phyloP scores from a whole-genome alignment of 2,888 invertebrate genomes.

The Mesopsocus fuscifrons region DNA sequence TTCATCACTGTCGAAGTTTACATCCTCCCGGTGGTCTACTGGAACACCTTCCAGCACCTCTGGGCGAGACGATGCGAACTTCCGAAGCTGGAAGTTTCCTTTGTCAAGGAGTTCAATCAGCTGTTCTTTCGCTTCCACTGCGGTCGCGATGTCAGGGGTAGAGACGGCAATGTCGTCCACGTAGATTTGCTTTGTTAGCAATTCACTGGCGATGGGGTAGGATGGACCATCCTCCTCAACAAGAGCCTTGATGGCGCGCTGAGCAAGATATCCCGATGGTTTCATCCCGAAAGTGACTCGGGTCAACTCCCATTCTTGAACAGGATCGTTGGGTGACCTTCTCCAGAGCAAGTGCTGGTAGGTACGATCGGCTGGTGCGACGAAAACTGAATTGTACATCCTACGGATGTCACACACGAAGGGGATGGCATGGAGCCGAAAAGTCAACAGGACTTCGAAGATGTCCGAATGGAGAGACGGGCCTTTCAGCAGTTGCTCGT shows the following conservation, averaged over 20 bases:
- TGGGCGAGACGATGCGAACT: slow-evolving; percentile 15
- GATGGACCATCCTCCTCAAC: too few species aligned
- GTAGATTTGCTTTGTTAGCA: slow-evolving; percentile 18
- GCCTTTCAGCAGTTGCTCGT: slow-evolving; percentile 20
- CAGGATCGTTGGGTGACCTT: slow-evolving; percentile 15
- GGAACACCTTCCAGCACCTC: background rate
- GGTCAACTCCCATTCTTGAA: slow-evolving; percentile 22
- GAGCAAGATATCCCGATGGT: slow-evolving; percentile 20
- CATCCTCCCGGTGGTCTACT: too few species aligned
- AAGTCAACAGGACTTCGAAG: slow-evolving; percentile 19
- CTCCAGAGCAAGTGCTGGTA: slow-evolving; percentile 23
- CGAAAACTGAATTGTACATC: slow-evolving; percentile 20
- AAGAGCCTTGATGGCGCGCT: slow-evolving; percentile 17
- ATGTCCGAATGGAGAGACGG: slow-evolving; percentile 21
- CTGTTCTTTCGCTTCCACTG: too few species aligned
- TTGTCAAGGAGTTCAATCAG: too few species aligned
- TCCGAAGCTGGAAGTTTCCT: too few species aligned
- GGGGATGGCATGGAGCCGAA: slow-evolving; percentile 18
- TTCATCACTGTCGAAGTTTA: background rate
- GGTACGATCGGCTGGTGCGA: slow-evolving; percentile 16
- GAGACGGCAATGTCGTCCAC: slow-evolving; percentile 21
- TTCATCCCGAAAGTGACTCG: too few species aligned
- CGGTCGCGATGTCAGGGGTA: slow-evolving; percentile 12
- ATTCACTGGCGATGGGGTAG: too few species aligned
- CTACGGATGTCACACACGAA: slow-evolving; percentile 23